Conservation (phyloP, 2,797 vertebrate species). For the Ispidina picta region DNA sequence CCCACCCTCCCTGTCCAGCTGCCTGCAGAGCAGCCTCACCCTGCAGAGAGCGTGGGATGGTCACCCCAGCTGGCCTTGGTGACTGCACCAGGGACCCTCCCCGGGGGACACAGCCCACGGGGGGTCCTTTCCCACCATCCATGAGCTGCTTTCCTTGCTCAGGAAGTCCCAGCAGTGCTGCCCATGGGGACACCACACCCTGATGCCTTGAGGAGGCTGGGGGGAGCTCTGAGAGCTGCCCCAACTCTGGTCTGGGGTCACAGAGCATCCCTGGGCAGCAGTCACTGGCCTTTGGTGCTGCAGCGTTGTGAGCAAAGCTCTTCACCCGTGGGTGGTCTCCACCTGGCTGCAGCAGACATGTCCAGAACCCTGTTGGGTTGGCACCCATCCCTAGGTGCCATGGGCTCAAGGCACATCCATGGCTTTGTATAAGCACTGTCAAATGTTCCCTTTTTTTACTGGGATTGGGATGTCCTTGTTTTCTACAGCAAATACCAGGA, state of each 20-base stretch:
- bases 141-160: background rate
- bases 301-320: background rate
- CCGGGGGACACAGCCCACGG: background rate
- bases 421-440: background rate
- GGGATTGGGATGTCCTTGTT: background rate
- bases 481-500: background rate
- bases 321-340: background rate
- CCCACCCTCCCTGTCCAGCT: background rate
- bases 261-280: background rate
- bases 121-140: background rate
- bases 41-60: accelerated
- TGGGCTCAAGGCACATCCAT: too few relatives aligned
- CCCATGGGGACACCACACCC: too few relatives aligned
- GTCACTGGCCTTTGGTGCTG: background rate
- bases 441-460: background rate
- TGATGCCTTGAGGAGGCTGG: too few relatives aligned
- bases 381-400: too few relatives aligned
- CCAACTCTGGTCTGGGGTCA: too few relatives aligned
- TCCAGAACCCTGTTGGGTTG: background rate
- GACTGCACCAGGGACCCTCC: background rate
- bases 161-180: background rate
- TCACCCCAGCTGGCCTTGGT: background rate
- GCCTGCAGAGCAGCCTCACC: background rate
- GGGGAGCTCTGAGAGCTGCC: background rate
- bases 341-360: background rate